These are phyloP conservation scores for Imbricaverruca yamaguchii DNA, from an alignment of 2,888 invertebrate genomes.

Conservation along the genomic window DNA sequence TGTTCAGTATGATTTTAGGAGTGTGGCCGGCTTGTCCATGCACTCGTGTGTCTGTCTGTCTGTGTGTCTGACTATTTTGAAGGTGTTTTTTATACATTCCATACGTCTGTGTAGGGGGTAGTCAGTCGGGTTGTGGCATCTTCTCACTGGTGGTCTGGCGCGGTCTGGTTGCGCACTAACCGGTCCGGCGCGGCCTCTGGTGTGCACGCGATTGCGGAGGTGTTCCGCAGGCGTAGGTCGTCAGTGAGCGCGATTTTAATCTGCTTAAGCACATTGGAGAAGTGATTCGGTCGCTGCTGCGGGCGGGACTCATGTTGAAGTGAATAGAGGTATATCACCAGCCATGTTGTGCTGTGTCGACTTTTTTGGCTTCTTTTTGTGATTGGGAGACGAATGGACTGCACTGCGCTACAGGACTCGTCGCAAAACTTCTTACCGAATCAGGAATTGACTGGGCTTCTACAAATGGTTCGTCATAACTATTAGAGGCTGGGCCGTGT, in stretches of 20 bases:
- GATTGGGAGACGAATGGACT: too few species aligned
- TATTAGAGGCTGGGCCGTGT: too few species aligned
- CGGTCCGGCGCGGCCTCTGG: neutral
- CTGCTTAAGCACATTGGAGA: neutral
- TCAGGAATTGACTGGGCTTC: too few species aligned
- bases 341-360: neutral
- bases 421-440: too few species aligned
- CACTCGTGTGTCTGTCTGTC: neutral
- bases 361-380: too few species aligned
- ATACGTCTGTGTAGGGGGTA: neutral
- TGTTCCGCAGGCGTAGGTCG: neutral
- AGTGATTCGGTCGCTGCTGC: neutral
- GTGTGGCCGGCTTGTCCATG: neutral
- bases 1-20: slow-evolving; percentile 4
- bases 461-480: too few species aligned
- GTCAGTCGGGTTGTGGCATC: neutral
- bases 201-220: neutral
- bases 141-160: neutral
- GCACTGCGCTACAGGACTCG: too few species aligned
- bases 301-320: neutral
- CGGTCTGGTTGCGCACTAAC: neutral
- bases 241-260: neutral
- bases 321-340: slow-evolving; percentile 11
- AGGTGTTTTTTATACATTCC: slow-evolving; percentile 8
- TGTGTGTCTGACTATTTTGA: neutral